Percentiles rank a stretch among this genome's conserved stretches.
Conservation (phyloP, 2,797 vertebrate genomes). For the Salmo trutta region DNA sequence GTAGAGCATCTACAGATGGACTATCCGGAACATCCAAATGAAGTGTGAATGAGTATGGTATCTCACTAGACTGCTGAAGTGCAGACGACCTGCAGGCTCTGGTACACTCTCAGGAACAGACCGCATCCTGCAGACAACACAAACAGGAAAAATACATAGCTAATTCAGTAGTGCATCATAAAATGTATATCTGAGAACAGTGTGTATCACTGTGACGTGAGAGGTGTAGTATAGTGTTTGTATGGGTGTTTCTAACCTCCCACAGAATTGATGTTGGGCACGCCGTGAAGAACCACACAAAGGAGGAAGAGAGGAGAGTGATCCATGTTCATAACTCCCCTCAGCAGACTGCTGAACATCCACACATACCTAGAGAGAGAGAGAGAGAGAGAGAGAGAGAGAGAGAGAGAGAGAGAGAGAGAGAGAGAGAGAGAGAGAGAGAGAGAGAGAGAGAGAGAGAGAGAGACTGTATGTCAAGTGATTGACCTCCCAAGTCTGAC, state of each 20-base stretch:
- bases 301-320: constrained; percentile 85
- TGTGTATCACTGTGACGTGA: not conserved
- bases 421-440: not conserved
- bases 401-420: not conserved
- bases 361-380: constrained; percentile 82
- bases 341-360: constrained; percentile 85
- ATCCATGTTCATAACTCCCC: constrained; percentile 83
- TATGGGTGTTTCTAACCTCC: constrained; percentile 71
- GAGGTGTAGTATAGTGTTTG: not conserved
- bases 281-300: constrained; percentile 81
- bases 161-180: not conserved
- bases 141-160: not conserved
- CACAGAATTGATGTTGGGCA: constrained; percentile 79
- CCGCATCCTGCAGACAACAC: constrained; percentile 72
- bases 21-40: too few relatives aligned
- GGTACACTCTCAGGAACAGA: constrained; percentile 89
- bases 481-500: constrained; percentile 4
- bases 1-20: too few relatives aligned
- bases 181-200: not conserved
- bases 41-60: not conserved
- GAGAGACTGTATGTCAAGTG: not conserved
- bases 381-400: not conserved
- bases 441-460: not conserved
- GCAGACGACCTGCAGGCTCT: constrained; percentile 85
- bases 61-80: constrained; percentile 93